Evolutionary conservation across 2,888 invertebrate genomes (phyloP), one percentile per base, ranked within the genome.

Genomic region (Troides helena): DNA sequence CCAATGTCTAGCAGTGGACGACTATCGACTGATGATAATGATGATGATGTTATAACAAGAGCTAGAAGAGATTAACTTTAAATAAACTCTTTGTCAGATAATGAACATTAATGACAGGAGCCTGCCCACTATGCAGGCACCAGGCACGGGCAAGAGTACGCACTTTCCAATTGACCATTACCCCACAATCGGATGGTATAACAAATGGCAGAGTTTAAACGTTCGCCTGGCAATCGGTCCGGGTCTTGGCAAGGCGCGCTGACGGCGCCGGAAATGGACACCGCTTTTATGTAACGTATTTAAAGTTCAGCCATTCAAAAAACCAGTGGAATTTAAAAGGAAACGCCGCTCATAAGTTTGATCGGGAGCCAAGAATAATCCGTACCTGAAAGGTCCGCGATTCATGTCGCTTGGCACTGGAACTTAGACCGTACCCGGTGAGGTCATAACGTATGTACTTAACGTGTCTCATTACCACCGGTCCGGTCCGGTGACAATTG

Each of bases 311-410:
- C 72, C 73, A 73, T 77, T 74, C 74, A 74, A 79, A 76, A 78
- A 78, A 75, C 62, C 65, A 72, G 68, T 74, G 74, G 73, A 75
- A 73, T 74, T 75, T 72, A 73, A 76, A 76, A 77, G 78, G 75
- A 79, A 79, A 77, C 70, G 74, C 74, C 78, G 74, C 72, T 78
- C 78, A 78, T 79, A 78, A 79, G 74, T 78, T 78, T 79, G 77
- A 79, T 77, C 76, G 70, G 75, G 76, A 78, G 79, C 78, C 79
- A 79, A 79, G 74, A 78, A 78, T 78, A 78, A 77, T 78, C 76
- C 75, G 70, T 78, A 79, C 79, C 79, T 79, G 78, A 76, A 78
- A 78, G 76, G 74, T 75, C 76, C 74, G 73, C 76, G 74, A 77
- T 75, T 78, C 76, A 74, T 72, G 72, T 73, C 74, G 74, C 73